A percentile compares a stretch with the other conserved stretches of the same genome.
Conservation (phyloP, 2,888 invertebrate species). For the Sminthurinus aureus region DNA sequence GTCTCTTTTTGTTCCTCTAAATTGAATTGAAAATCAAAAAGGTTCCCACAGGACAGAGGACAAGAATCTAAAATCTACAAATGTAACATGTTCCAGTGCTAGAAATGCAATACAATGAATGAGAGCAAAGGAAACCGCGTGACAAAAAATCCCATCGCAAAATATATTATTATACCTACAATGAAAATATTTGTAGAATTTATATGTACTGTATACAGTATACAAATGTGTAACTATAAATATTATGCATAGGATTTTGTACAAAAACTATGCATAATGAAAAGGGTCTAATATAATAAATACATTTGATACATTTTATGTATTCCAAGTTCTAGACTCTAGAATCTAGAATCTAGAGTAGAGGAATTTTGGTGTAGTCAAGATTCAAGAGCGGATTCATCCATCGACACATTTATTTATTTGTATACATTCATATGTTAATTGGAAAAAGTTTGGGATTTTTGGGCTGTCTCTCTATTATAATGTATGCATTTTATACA, state of each 20-base stretch:
- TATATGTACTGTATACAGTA: background rate
- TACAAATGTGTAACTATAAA: background rate
- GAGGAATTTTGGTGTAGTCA: too few relatives aligned
- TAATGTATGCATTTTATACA: too few relatives aligned
- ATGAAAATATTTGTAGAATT: background rate
- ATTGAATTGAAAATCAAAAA: conserved; percentile 9
- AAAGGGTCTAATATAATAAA: background rate
- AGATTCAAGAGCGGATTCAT: conserved; percentile 20
- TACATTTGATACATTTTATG: background rate
- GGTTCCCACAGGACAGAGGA: conserved; percentile 40
- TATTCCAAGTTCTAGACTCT: conserved; percentile 11
- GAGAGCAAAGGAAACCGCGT: conserved; percentile 12
- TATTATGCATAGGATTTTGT: too few relatives aligned
- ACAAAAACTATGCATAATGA: too few relatives aligned
- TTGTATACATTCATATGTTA: conserved; percentile 39
- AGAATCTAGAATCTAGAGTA: background rate
- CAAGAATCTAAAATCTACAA: background rate
- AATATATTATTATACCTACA: background rate
- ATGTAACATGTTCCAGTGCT: background rate
- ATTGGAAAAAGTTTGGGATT: conserved; percentile 35
- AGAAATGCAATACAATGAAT: background rate
- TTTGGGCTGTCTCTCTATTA: background rate
- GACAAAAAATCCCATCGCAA: conserved; percentile 31
- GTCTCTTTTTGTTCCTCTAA: too few relatives aligned
- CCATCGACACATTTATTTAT: conserved; percentile 24